Evolutionary conservation across 2,797 vertebrate genomes (phyloP).

Genomic region (Chrosomus eos): DNA sequence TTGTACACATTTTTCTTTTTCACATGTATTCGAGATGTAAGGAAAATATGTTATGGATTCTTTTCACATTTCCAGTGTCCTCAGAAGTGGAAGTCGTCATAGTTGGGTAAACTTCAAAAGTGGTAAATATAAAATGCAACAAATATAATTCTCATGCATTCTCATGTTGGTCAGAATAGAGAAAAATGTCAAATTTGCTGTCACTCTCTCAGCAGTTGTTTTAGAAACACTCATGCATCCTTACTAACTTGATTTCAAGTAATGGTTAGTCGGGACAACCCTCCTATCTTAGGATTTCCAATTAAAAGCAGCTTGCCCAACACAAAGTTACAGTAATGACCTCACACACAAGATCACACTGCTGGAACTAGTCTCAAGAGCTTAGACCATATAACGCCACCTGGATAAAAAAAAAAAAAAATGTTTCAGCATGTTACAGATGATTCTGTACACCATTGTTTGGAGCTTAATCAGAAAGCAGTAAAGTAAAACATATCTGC

Average conservation of each 20-base stretch:
- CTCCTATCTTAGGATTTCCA: not conserved
- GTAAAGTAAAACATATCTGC: conserved; percentile 42
- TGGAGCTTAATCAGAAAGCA: conserved; percentile 33
- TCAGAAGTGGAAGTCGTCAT: not conserved
- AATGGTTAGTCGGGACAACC: not conserved
- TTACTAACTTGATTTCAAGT: not conserved
- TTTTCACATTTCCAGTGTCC: not conserved
- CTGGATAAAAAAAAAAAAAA: too few relatives aligned
- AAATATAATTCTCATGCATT: not conserved
- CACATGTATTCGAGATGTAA: not conserved
- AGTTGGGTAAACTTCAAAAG: not conserved
- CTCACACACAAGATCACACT: not conserved
- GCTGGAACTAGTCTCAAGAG: conserved; percentile 4
- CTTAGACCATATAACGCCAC: not conserved
- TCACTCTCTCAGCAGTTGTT: not conserved
- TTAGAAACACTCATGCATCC: not conserved
- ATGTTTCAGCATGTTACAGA: not conserved
- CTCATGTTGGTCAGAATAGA: not conserved
- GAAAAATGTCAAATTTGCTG: not conserved
- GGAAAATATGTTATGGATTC: not conserved
- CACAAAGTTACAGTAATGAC: not conserved
- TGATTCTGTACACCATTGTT: conserved; percentile 25
- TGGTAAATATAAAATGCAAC: not conserved
- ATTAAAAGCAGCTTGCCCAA: not conserved
- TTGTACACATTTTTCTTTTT: not conserved